phyloP scores from a whole-genome alignment of 2,797 vertebrate genomes.

The Chiloscyllium punctatum region DNA sequence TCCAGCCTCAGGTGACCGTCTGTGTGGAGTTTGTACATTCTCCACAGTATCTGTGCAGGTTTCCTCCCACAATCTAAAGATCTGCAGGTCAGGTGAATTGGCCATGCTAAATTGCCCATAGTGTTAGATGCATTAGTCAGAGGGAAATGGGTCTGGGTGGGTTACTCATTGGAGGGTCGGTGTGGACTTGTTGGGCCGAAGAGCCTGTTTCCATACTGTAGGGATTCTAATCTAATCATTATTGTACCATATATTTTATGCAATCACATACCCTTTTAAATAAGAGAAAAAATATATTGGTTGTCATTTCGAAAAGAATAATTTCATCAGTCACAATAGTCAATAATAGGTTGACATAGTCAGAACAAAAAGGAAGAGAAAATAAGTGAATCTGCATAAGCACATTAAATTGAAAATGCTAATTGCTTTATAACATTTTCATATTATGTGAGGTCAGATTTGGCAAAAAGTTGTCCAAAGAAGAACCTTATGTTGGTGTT shows the following conservation, averaged over 20 bases:
- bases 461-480: background rate
- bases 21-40: too few relatives aligned
- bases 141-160: too few relatives aligned
- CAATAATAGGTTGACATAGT: background rate
- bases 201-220: too few relatives aligned
- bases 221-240: too few relatives aligned
- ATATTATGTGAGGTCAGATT: background rate
- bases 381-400: background rate
- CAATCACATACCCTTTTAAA: background rate
- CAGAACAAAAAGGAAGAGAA: background rate
- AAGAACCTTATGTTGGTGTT: background rate
- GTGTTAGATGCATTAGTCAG: too few relatives aligned
- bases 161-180: too few relatives aligned
- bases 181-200: too few relatives aligned
- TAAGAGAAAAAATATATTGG: background rate
- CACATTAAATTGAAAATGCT: background rate
- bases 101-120: too few relatives aligned
- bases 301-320: background rate
- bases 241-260: background rate
- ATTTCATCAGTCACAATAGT: background rate
- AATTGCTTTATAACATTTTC: background rate
- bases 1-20: too few relatives aligned
- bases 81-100: too few relatives aligned
- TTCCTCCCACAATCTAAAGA: too few relatives aligned
- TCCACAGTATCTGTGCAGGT: too few relatives aligned